These are phyloP conservation scores for Passerculus sandwichensis DNA, from an alignment of 2,797 vertebrate species.

Conservation along the genomic window DNA sequence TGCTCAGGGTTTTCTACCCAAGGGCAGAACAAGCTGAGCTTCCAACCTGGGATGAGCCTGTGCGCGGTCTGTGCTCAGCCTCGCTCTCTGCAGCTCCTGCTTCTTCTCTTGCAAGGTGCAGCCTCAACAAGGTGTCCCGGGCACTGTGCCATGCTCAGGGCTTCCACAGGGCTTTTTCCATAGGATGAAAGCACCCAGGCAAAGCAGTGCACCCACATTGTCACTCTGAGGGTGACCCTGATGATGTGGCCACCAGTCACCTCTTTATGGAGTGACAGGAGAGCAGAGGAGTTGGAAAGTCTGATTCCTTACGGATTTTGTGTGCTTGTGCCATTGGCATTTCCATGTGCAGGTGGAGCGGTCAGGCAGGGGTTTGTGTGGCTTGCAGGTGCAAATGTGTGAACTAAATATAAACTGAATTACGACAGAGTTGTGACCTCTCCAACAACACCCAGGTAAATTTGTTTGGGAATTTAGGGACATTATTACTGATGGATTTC, in stretches of 20 bases:
- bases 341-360: too few species aligned
- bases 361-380: neutral
- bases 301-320: neutral
- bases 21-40: neutral
- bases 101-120: neutral
- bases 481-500: neutral
- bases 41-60: neutral
- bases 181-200: fast-evolving
- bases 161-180: fast-evolving
- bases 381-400: neutral
- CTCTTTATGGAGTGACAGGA: neutral
- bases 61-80: fast-evolving
- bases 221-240: fast-evolving
- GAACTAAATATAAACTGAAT: fast-evolving
- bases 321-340: too few species aligned
- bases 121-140: neutral
- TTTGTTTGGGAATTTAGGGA: neutral
- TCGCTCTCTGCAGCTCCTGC: neutral
- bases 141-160: fast-evolving
- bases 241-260: too few species aligned
- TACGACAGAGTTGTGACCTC: neutral
- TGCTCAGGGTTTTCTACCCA: neutral
- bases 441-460: neutral
- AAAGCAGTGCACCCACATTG: fast-evolving
- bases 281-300: neutral